Evolutionary conservation across 37 sponge, comb jelly and placozoan species (phyloP).

Genomic region (Haliclona indistincta): DNA sequence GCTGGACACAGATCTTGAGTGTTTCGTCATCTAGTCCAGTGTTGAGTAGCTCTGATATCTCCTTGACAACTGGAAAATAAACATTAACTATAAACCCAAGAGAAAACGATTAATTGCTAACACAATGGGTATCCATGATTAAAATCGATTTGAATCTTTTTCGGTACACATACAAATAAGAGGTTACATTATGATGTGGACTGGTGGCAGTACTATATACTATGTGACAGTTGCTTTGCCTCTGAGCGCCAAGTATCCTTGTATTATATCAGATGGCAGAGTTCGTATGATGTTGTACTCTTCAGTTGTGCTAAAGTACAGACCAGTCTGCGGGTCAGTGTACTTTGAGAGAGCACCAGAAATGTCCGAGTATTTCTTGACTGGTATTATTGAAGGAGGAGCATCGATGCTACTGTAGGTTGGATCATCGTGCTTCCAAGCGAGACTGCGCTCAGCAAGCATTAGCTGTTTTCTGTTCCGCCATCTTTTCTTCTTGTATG

Average conservation of each 20-base stretch:
- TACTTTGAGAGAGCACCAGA: constrained; percentile 82
- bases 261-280: constrained; percentile 60
- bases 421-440: constrained; percentile 41
- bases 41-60: constrained; percentile 87
- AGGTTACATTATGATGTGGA: no score
- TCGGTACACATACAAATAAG: no score
- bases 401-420: constrained; percentile 84
- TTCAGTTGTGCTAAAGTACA: constrained; percentile 50
- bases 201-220: no score
- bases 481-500: constrained; percentile 67
- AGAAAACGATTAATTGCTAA: neutral
- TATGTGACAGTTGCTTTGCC: constrained; percentile 54
- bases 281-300: constrained; percentile 72
- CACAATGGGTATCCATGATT: neutral
- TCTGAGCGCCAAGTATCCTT: constrained; percentile 75
- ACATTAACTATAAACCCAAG: neutral
- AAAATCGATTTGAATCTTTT: neutral
- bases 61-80: constrained; percentile 65
- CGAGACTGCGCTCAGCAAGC: constrained; percentile 35
- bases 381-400: constrained; percentile 75
- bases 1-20: constrained; percentile 84
- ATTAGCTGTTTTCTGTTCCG: constrained; percentile 79
- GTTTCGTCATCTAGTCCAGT: constrained; percentile 90
- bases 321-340: constrained; percentile 72
- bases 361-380: constrained; percentile 83